Base-by-base conservation (phyloP, 2,888 invertebrate genomes). In the Conchocele bisecta region DNA sequence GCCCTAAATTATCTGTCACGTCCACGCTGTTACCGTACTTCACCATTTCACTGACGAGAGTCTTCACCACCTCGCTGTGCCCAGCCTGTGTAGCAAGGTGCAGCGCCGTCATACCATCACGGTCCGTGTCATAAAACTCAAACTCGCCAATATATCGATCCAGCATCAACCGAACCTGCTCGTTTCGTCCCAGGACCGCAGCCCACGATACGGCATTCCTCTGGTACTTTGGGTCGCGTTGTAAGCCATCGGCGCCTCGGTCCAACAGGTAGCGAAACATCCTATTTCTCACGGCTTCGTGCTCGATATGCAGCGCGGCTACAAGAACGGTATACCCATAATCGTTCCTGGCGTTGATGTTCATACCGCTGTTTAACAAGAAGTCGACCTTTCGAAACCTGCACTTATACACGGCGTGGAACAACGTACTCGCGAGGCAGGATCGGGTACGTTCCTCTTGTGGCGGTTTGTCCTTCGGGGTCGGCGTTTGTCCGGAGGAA, bases 1-100 rank as follows among this genome's bases (percentile, higher is more conserved):
- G 63, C 0, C 88, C 88, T 31, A 85, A 63, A n/a, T 76, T 79
- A 70, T 89, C 89, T 9, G 79, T 69, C 20, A 86, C 74, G 60
- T 89, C 89, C n/a, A 89, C 87, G 2, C 85, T 72, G 20, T 87
- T 67, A 1, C 85, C 79, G 56, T 83, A 89, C 41, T 80, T 81
- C n/a, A 74, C 71, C 70, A 88, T 82, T 42, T 78, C 80, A 22
- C 72, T 58, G 3, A 86, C 76, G 6, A 89, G 66, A 17, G 73
- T 60, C 15, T 71, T 65, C 0, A 88, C 87, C 5, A 84, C 74
- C 0, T 79, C 77, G 7, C 78, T 57, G 54, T 82, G 77, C 3
- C 87, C 87, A 1, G 74, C 51, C 39, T 82, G 78, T 4, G 85
- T 83, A 24, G 89, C 88, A 35, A 89, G 83, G 58, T 89, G 89